These are phyloP conservation scores for Pemphredon lugubris DNA, from an alignment of 2,888 invertebrate species.

Conservation along the genomic window DNA sequence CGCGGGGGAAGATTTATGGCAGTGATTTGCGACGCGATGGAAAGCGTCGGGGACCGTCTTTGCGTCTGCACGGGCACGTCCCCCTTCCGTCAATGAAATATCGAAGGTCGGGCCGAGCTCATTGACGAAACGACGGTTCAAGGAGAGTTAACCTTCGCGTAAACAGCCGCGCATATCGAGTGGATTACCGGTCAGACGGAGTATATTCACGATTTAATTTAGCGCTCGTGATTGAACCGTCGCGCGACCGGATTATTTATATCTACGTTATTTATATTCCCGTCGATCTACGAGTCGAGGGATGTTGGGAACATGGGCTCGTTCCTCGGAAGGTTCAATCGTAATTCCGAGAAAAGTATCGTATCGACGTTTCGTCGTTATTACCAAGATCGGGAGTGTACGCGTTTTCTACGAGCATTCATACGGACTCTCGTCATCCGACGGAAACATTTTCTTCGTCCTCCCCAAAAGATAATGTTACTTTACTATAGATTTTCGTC, in stretches of 20 bases:
- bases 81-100: slow-evolving; percentile 13
- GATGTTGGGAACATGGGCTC: no score
- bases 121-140: slow-evolving; percentile 46
- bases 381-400: no score
- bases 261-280: slow-evolving; percentile 28
- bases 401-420: no score
- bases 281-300: neutral
- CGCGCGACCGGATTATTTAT: slow-evolving; percentile 54
- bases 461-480: slow-evolving; percentile 25
- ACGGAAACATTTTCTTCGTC: neutral
- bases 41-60: no score
- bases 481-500: slow-evolving; percentile 47
- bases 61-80: no score
- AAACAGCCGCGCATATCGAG: slow-evolving; percentile 33
- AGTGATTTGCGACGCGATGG: no score
- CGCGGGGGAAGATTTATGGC: no score
- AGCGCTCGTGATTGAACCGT: slow-evolving; percentile 36
- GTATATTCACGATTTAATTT: slow-evolving; percentile 46
- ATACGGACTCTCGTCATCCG: no score
- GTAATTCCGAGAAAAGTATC: no score
- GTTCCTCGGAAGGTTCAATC: no score
- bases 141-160: slow-evolving; percentile 42
- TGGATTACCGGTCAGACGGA: slow-evolving; percentile 9
- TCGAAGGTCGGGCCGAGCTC: slow-evolving; percentile 40
- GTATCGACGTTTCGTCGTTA: no score